Evolutionary conservation across 2,888 invertebrate species (phyloP).

Genomic region (Odontomyia ornata): DNA sequence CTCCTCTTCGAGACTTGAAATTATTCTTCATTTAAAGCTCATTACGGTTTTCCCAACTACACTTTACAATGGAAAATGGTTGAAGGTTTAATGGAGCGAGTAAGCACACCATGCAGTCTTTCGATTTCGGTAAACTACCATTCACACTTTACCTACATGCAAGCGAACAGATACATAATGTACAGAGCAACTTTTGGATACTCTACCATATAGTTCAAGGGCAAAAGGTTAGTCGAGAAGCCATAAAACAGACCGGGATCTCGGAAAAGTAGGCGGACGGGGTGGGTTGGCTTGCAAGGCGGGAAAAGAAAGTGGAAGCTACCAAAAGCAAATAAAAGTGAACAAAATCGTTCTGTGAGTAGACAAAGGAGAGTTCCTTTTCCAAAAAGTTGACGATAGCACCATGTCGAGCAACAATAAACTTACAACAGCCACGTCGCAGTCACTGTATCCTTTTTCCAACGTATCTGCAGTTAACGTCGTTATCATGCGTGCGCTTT

Average conservation of each 20-base stretch:
- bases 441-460: slow-evolving; percentile 26
- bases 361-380: slow-evolving; percentile 42
- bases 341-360: not conserved
- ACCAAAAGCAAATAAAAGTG: not conserved
- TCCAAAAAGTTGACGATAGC: slow-evolving; percentile 24
- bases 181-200: not conserved
- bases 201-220: slow-evolving; percentile 33
- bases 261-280: not conserved
- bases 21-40: too few relatives aligned
- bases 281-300: not conserved
- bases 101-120: too few relatives aligned
- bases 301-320: not conserved
- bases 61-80: too few relatives aligned
- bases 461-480: not conserved
- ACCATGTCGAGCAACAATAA: slow-evolving; percentile 17
- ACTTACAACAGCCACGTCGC: not conserved
- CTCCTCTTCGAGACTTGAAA: too few relatives aligned
- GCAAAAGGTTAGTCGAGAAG: slow-evolving; percentile 36
- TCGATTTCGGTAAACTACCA: too few relatives aligned
- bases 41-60: too few relatives aligned
- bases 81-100: too few relatives aligned
- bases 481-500: slow-evolving; percentile 10
- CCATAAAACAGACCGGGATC: slow-evolving; percentile 25
- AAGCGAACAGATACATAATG: not conserved
- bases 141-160: slow-evolving; percentile 16